These are phyloP conservation scores for Sebastes itinus DNA, from an alignment of 2,797 vertebrate species.

Conservation along the genomic window DNA sequence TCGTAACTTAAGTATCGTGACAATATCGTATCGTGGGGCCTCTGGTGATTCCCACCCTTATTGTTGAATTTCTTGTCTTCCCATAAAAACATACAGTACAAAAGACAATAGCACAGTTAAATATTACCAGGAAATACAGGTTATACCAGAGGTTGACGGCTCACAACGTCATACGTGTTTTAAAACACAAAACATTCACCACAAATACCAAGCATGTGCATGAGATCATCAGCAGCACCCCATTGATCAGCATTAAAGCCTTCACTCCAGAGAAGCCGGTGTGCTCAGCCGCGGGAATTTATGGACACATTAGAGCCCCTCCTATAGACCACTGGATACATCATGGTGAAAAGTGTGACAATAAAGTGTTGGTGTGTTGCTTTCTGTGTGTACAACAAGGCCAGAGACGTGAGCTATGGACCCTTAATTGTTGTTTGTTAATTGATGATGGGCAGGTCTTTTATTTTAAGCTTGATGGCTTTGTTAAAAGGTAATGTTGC, in stretches of 20 bases:
- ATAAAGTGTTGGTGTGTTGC: slow-evolving; percentile 56
- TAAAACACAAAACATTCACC: slow-evolving; percentile 26
- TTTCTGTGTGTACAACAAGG: slow-evolving; percentile 37
- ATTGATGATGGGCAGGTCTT: slow-evolving; percentile 46
- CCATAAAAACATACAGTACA: background rate
- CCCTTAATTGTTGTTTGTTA: slow-evolving; percentile 65
- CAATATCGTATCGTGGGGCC: no score
- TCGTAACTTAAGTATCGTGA: no score
- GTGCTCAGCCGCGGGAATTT: slow-evolving; percentile 63
- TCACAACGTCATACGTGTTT: slow-evolving; percentile 41
- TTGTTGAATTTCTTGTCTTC: background rate
- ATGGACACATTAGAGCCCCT: slow-evolving; percentile 74
- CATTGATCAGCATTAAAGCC: slow-evolving; percentile 79
- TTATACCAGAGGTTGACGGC: slow-evolving; percentile 3
- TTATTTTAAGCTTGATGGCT: slow-evolving; percentile 13
- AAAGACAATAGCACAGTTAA: background rate
- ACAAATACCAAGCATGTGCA: slow-evolving; percentile 24
- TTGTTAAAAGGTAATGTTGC: slow-evolving; percentile 7
- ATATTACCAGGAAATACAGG: background rate
- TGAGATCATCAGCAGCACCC: slow-evolving; percentile 73
- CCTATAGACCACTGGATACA: slow-evolving; percentile 64
- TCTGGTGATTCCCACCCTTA: no score
- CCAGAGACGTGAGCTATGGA: slow-evolving; percentile 32
- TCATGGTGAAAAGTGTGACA: slow-evolving; percentile 69
- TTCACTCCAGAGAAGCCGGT: slow-evolving; percentile 57